A percentile compares a stretch with the other conserved stretches of the same genome.
Conservation (phyloP, 2,797 vertebrate genomes). For the Chiroxiphia lanceolata region DNA sequence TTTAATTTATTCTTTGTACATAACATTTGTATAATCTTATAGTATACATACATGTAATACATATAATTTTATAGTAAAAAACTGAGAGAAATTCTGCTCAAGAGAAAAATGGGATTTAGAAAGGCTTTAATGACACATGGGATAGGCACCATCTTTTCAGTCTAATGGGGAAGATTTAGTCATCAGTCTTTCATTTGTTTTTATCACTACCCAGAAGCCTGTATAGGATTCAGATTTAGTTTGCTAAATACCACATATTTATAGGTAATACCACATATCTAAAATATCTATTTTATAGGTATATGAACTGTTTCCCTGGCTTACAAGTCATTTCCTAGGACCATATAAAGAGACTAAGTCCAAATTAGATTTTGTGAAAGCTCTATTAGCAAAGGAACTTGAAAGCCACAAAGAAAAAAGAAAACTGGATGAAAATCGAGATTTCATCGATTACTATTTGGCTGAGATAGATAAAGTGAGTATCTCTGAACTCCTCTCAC, state of each 20-base stretch:
- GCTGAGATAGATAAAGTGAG: slow-evolving; percentile 55
- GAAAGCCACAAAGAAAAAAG: slow-evolving; percentile 9
- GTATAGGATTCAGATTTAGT: background rate
- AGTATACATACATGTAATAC: background rate
- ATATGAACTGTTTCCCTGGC: background rate
- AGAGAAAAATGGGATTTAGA: background rate
- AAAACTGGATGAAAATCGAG: background rate
- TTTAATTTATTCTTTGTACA: background rate
- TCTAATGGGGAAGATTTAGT: background rate
- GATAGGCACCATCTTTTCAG: background rate
- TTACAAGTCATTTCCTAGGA: background rate
- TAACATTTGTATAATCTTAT: background rate
- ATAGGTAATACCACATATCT: background rate
- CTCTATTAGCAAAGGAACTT: slow-evolving; percentile 10
- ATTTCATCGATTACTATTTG: slow-evolving; percentile 59
- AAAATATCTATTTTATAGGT: slow-evolving; percentile 1
- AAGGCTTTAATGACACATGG: background rate
- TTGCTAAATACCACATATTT: background rate
- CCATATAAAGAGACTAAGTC: accelerated
- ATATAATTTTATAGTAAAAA: background rate
- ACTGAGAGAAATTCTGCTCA: background rate
- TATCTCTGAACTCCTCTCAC: background rate
- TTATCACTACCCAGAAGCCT: background rate
- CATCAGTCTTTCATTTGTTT: background rate
- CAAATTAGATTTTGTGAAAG: accelerated